Base-by-base conservation (phyloP, 2,113 vertebrate genomes). In the Sebastes fasciatus region DNA sequence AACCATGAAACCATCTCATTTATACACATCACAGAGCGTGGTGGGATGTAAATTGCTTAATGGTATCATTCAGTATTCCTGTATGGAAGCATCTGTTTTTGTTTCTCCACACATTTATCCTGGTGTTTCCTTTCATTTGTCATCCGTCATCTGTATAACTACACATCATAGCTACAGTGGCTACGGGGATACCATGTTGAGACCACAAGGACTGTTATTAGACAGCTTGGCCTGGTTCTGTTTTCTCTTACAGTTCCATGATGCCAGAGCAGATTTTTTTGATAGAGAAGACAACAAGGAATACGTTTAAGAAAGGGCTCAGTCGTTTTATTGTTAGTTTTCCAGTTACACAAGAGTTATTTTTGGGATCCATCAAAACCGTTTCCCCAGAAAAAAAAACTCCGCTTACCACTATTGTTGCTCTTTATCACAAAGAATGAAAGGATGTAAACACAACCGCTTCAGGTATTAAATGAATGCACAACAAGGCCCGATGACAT, bases 371-470 rank as follows among this genome's bases (percentile, higher is more conserved):
- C 14, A 52, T 77, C 34, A 66, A 72, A 72, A 23, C 4, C 4
- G 10, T n/a, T 8, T 40, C 40, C 19, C 26, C 34, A 4, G 34
- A 6, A 1, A 17, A 4, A 43, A 67, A 45, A 1, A 4, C 0
- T 13, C 52, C 21, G 49, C 54, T 58, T 70, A 19, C n/a, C 19
- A 4, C 10, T 0, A 13, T 49, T 55, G 79, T 55, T 62, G 67
- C 45, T 69, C 8, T 8, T 43, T 8, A 42, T 57, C 40, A 61
- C 61, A 74, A 45, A 51, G 51, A 71, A 64, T 71, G 14, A 64
- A 11, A 77, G 42, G 40, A 63, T 12, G 10, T 65, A 54, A 71
- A 80, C 17, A 51, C 52, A 51, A 58, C 60, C 49, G 43, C 13
- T 60, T 52, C 2, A 23, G 60, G 21, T 48, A 19, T 71, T 40